A percentile compares a stretch with the other conserved stretches of the same genome.
phyloP scores from a whole-genome alignment of 2,797 vertebrate genomes.

The Catharus ustulatus region DNA sequence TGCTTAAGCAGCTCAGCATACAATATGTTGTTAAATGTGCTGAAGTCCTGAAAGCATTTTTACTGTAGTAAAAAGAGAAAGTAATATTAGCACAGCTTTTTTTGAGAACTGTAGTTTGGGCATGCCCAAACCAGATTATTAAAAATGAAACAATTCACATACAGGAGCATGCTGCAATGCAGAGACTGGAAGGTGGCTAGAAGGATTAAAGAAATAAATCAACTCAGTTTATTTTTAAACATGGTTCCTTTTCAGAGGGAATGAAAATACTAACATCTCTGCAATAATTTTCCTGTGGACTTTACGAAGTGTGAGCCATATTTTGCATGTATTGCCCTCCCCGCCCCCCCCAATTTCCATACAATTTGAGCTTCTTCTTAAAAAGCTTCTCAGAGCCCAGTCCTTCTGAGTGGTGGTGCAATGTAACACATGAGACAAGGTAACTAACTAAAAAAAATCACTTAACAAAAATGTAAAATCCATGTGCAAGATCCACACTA shows the following conservation, averaged over 20 bases:
- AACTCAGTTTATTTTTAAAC: not conserved
- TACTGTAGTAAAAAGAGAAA: not conserved
- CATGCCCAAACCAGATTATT: not conserved
- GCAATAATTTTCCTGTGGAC: not conserved
- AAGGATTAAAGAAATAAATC: not conserved
- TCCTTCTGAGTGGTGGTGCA: not conserved
- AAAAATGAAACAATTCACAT: not conserved
- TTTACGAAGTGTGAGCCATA: not conserved
- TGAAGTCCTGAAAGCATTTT: not conserved
- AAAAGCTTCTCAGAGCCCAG: not conserved
- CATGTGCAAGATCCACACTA: not conserved
- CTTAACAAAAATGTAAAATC: not conserved
- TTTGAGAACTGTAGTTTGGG: not conserved
- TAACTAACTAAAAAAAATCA: not conserved
- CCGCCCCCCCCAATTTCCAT: not conserved
- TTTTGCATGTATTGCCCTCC: not conserved
- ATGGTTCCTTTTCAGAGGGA: not conserved
- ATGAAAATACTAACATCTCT: not conserved
- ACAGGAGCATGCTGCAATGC: not conserved
- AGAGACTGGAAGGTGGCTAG: not conserved
- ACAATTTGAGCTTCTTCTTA: not conserved
- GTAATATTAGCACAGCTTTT: not conserved
- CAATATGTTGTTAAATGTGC: not conserved
- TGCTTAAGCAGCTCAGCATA: not conserved
- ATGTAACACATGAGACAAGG: not conserved